Conservation (phyloP, 2,888 invertebrate genomes). For the Cantharis rustica region DNA sequence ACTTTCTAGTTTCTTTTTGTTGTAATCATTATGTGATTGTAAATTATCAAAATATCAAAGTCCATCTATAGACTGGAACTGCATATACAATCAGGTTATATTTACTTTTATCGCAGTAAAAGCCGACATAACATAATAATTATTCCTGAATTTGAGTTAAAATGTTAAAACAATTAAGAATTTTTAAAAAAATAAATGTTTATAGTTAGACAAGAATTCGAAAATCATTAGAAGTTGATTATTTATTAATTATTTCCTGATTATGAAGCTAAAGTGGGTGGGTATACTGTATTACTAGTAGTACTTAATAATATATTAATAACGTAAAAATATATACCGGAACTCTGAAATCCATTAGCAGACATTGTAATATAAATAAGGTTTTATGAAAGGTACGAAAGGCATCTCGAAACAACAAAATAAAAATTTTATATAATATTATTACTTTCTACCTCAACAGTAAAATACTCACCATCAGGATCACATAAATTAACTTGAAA, state of each 20-base stretch:
- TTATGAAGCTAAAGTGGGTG: background rate
- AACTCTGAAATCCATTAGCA: background rate
- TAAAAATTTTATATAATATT: too few species aligned
- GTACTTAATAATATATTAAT: background rate
- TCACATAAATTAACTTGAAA: too few species aligned
- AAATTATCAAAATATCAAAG: background rate
- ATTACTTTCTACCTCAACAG: too few species aligned
- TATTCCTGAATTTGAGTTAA: background rate
- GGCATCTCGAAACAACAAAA: too few species aligned
- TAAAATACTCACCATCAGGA: too few species aligned
- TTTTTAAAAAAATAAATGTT: too few species aligned
- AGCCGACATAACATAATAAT: background rate
- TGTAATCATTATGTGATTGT: background rate
- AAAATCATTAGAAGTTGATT: background rate
- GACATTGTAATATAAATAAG: background rate
- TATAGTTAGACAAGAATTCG: background rate
- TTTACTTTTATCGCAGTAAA: background rate
- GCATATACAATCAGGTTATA: background rate
- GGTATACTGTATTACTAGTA: background rate
- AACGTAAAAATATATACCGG: background rate
- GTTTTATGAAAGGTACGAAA: background rate
- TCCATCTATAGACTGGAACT: background rate
- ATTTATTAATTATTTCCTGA: background rate
- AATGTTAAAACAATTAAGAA: background rate
- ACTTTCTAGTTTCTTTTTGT: background rate